Evolutionary conservation across 2,113 vertebrate species (phyloP).

Genomic region (Xenopus laevis): DNA sequence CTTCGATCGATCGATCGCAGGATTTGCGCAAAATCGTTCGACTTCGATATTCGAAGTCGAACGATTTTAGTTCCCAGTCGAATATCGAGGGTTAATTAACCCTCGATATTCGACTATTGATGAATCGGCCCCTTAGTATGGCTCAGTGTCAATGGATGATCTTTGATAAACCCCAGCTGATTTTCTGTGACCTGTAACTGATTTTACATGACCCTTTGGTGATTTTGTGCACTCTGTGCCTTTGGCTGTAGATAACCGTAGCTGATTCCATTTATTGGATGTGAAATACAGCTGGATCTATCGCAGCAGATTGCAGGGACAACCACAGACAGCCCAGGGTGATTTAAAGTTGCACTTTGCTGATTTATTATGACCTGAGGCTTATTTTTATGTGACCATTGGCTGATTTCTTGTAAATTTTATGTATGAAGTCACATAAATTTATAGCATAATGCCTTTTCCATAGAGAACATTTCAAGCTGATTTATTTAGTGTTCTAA

Average conservation of each 20-base stretch:
- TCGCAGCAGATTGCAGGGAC: background rate
- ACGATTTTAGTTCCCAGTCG: too few relatives aligned
- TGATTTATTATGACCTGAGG: background rate
- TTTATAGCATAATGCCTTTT: background rate
- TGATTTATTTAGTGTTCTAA: background rate
- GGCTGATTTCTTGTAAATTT: background rate
- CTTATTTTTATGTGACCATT: background rate
- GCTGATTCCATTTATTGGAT: background rate
- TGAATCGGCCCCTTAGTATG: too few relatives aligned
- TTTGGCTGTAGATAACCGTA: background rate
- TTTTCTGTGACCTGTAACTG: background rate
- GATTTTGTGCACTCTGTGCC: background rate
- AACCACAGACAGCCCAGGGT: background rate
- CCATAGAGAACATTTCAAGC: background rate
- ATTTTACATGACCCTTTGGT: background rate
- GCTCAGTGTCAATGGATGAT: background rate
- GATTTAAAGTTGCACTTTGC: background rate
- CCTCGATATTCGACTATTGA: too few relatives aligned
- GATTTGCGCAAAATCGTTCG: too few relatives aligned
- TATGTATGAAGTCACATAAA: background rate
- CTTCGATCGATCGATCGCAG: too few relatives aligned
- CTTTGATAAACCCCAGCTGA: background rate
- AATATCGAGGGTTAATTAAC: too few relatives aligned
- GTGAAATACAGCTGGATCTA: background rate
- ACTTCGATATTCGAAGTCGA: too few relatives aligned